Conservation (phyloP, 2,797 vertebrate species). For the Scomberomorus guttatus region DNA sequence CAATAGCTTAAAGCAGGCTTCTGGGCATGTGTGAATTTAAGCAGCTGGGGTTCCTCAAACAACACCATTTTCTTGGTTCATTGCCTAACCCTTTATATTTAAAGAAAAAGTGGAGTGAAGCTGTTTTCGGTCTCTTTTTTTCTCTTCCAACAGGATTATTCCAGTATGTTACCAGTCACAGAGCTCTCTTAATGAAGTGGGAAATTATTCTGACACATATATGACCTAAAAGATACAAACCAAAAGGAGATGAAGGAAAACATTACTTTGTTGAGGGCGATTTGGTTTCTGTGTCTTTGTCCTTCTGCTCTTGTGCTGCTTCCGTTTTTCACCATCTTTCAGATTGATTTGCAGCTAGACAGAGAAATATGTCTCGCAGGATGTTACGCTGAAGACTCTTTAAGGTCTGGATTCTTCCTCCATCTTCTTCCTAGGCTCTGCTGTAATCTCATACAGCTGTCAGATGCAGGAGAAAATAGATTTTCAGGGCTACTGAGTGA, state of each 20-base stretch:
- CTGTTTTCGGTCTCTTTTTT: conserved; percentile 57
- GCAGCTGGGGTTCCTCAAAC: conserved; percentile 79
- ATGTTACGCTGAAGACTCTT: conserved; percentile 56
- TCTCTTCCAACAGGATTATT: conserved; percentile 78
- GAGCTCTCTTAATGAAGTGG: conserved; percentile 62
- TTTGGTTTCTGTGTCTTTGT: conserved; percentile 61
- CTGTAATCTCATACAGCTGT: conserved; percentile 65
- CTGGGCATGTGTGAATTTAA: conserved; percentile 69
- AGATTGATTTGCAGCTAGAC: conserved; percentile 60
- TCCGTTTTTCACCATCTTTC: conserved; percentile 50
- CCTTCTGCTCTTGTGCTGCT: conserved; percentile 38
- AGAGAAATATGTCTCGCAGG: conserved; percentile 55
- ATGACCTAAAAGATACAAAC: conserved; percentile 70
- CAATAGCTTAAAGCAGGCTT: conserved; percentile 70
- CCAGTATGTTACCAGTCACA: conserved; percentile 66
- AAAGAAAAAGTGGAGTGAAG: conserved; percentile 58
- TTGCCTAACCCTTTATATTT: conserved; percentile 74
- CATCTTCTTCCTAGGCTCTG: conserved; percentile 49
- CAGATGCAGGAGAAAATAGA: conserved; percentile 41
- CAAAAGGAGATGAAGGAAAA: conserved; percentile 52
- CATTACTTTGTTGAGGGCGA: conserved; percentile 63
- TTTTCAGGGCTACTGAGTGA: conserved; percentile 16
- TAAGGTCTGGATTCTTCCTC: conserved; percentile 47
- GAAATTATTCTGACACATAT: conserved; percentile 79
- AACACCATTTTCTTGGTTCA: conserved; percentile 68